These are phyloP conservation scores for Dipodomys spectabilis DNA, from an alignment of 2,113 vertebrate genomes.

Conservation along the genomic window DNA sequence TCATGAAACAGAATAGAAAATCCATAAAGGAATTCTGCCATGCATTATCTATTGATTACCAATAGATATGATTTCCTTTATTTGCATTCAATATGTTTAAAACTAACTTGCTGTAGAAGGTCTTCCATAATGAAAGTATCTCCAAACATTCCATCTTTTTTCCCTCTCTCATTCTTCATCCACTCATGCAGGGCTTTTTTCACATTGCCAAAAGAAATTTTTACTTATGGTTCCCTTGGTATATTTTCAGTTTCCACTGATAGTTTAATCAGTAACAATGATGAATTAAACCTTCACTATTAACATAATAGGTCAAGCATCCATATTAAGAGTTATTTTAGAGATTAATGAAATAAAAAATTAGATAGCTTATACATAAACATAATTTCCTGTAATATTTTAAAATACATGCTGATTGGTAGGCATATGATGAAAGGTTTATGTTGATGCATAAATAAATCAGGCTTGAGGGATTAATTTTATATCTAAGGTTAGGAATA, in stretches of 20 bases:
- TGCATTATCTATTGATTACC: no score
- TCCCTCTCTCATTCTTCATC: no score
- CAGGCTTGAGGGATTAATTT: constrained; percentile 34
- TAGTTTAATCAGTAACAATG: neutral
- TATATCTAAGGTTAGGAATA: constrained; percentile 55
- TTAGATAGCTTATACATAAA: neutral
- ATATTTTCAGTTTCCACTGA: neutral
- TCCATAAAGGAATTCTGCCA: no score
- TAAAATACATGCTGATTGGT: neutral
- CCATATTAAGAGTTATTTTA: neutral
- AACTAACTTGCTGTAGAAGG: neutral
- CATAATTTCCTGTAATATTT: neutral
- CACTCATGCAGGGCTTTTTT: neutral
- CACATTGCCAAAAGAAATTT: neutral
- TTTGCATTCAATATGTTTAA: neutral
- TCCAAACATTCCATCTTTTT: neutral
- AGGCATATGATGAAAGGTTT: neutral
- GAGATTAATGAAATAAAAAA: neutral
- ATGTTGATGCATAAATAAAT: constrained; percentile 68
- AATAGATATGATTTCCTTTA: neutral
- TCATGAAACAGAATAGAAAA: no score
- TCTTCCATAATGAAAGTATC: neutral
- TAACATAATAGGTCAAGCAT: neutral
- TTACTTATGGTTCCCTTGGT: neutral
- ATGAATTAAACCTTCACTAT: neutral